Base-by-base conservation (phyloP, 2,888 invertebrate genomes). In the Ophion costatus region DNA sequence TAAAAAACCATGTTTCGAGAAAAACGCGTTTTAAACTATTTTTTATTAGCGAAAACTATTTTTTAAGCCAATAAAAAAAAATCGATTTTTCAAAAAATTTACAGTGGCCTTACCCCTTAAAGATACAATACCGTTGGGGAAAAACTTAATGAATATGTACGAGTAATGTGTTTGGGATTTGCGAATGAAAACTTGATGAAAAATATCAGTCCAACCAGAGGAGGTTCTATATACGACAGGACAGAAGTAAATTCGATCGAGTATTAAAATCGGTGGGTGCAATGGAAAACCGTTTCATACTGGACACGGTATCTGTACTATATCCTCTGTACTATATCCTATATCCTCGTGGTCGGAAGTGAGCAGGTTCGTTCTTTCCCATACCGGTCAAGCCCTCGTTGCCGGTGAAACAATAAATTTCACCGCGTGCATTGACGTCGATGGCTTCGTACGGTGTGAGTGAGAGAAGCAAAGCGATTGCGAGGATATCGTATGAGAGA, bases 391-490 rank as follows among this genome's bases (percentile, higher is more conserved):
- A 92, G 91, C 92, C 91, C 70, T 70, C 70, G 56, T 70, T 51
- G 51, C 56, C 29, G 89, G 90, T 90, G 92, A 91, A 91, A 92
- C 92, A 92, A 92, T 92, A 92, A 92, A 92, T 93, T 92, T 91
- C 87, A 70, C 56, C 51, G 90, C 89, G 89, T 89, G 90, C 89
- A 91, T 92, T 92, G 91, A 91, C 89, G 92, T 91, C 91, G 91
- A 91, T 92, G 91, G 91, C 87, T 85, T 70, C 69, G 69, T 73
- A 67, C 63, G 57, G 73, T 9, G 17, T 14, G 64, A 59, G 81
- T 69, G 82, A 67, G 51, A 73, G 73, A 38, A 17, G 73, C 69
- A 56, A 70, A 56, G 10, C 29, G 56, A 29, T 45, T 22, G 56
- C 51, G 56, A 57, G n/a, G n/a, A 51, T 51, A 17, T 51, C 51